Evolutionary conservation across 2,797 vertebrate genomes (phyloP).

Genomic region (Pseudochaenichthys georgianus): DNA sequence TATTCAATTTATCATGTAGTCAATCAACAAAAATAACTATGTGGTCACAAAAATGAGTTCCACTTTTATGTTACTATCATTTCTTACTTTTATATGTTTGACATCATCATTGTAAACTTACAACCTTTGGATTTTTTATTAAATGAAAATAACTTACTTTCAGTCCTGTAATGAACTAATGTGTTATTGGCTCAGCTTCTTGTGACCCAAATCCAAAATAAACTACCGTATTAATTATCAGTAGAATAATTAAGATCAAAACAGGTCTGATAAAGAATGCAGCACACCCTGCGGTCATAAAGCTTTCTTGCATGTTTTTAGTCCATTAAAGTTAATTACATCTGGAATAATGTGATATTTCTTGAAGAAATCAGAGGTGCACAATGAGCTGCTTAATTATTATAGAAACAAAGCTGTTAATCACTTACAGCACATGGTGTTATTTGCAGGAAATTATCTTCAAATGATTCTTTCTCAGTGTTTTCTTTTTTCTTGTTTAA

Average conservation of each 20-base stretch:
- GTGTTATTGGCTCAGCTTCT: slow-evolving; percentile 55
- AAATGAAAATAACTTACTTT: background rate
- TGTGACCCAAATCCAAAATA: slow-evolving; percentile 51
- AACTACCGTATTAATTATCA: slow-evolving; percentile 45
- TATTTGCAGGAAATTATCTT: slow-evolving; percentile 10
- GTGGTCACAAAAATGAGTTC: background rate
- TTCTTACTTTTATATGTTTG: background rate
- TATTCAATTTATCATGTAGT: rapidly evolving
- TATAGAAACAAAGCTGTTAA: background rate
- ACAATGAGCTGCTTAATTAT: background rate
- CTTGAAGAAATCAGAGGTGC: background rate
- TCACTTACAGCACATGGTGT: background rate
- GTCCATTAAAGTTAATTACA: slow-evolving; percentile 1
- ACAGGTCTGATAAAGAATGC: slow-evolving; percentile 23
- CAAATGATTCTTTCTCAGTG: background rate
- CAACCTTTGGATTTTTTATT: background rate
- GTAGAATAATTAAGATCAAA: slow-evolving; percentile 23
- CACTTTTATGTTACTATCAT: background rate
- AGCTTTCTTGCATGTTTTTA: slow-evolving; percentile 25
- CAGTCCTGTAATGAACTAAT: slow-evolving; percentile 45
- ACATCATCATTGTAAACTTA: background rate
- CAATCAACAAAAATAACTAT: background rate
- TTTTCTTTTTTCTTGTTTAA: slow-evolving; percentile 12
- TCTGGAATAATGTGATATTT: slow-evolving; percentile 11
- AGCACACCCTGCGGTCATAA: slow-evolving; percentile 48